These are phyloP conservation scores for Xestia ashworthii DNA, from an alignment of 2,888 invertebrate species.

Conservation along the genomic window DNA sequence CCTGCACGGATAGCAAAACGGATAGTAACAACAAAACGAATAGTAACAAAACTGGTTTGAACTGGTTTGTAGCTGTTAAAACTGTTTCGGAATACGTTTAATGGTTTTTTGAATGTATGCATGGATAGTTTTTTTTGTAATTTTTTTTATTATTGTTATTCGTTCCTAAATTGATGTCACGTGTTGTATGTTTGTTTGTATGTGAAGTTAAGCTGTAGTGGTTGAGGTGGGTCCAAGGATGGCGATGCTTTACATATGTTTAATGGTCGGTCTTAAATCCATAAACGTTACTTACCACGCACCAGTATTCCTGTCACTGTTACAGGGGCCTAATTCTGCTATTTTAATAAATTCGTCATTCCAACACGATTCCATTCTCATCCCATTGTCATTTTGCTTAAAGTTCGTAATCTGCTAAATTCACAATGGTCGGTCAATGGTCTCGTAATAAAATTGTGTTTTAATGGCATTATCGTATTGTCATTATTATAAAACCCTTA, in stretches of 20 bases:
- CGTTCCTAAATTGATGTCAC: not conserved
- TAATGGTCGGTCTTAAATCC: not conserved
- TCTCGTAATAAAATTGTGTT: too few relatives aligned
- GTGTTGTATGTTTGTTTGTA: constrained; percentile 1
- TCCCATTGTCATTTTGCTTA: too few relatives aligned
- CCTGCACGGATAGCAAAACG: constrained; percentile 37
- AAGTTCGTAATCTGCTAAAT: too few relatives aligned
- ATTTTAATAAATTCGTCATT: too few relatives aligned
- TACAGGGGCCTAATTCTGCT: too few relatives aligned
- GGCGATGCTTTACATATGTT: not conserved
- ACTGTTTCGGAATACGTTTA: constrained; percentile 21
- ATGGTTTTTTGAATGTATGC: constrained; percentile 14
- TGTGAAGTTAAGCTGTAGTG: not conserved
- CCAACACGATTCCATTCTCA: too few relatives aligned
- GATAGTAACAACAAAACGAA: constrained; percentile 25
- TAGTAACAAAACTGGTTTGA: constrained; percentile 29
- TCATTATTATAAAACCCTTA: too few relatives aligned
- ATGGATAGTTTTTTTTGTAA: not conserved
- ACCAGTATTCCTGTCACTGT: not conserved
- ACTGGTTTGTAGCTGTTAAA: constrained; percentile 36
- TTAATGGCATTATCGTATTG: too few relatives aligned
- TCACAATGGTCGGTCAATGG: too few relatives aligned
- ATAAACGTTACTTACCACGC: not conserved
- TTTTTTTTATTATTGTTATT: not conserved
- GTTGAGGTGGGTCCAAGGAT: not conserved